phyloP scores from a whole-genome alignment of 2,888 invertebrate species.

The Lumbricus terrestris region DNA sequence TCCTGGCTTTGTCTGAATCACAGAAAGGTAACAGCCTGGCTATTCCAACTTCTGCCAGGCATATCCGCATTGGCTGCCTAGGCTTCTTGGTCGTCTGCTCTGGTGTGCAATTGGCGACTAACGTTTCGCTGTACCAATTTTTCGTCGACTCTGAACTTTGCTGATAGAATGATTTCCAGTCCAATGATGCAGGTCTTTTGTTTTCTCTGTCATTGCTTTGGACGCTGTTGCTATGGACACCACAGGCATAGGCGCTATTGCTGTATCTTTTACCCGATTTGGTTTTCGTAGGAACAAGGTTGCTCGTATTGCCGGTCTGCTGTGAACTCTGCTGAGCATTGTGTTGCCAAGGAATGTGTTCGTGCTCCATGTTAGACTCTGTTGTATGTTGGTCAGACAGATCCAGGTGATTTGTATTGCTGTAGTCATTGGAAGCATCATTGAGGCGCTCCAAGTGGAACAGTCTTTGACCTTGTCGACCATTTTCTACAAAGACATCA shows the following conservation, averaged over 20 bases:
- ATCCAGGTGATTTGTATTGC: not conserved
- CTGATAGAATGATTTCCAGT: not conserved
- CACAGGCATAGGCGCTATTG: not conserved
- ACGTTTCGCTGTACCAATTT: not conserved
- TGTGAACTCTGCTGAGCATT: not conserved
- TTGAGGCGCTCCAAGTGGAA: not conserved
- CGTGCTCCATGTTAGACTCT: not conserved
- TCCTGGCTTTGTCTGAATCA: conserved; percentile 3
- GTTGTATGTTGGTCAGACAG: not conserved
- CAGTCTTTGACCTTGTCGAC: not conserved
- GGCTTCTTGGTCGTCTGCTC: not conserved
- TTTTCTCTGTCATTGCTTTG: not conserved
- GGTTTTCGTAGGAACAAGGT: not conserved
- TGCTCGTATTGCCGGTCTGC: not conserved
- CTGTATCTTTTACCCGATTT: not conserved
- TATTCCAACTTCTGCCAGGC: not conserved
- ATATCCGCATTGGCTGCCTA: not conserved
- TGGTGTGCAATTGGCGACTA: not conserved
- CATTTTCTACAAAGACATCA: not conserved
- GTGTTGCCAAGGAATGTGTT: not conserved
- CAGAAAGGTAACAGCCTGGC: not conserved
- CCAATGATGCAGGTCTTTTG: not conserved
- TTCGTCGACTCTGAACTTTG: not conserved
- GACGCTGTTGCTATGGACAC: not conserved
- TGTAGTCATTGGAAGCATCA: not conserved